Evolutionary conservation across 2,113 vertebrate species (phyloP), one percentile per base, ranked within the genome.

Genomic region (Thamnophis sirtalis): DNA sequence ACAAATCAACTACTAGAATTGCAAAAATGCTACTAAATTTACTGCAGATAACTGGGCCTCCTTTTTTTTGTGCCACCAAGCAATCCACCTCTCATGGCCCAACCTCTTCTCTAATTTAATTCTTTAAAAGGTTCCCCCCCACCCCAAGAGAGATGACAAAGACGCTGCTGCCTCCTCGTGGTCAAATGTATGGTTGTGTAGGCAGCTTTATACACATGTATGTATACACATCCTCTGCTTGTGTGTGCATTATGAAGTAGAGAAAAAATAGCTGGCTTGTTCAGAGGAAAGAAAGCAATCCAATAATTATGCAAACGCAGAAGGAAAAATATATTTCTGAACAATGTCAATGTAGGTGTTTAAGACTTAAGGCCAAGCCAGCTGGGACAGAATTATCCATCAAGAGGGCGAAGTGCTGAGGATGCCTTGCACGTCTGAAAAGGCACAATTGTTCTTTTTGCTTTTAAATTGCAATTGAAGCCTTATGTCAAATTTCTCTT

Each of bases 131-230:
- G 85, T 48, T 26, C 50, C 2, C 8, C 56, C 0, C 53, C n/a
- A n/a, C 5, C 22, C 86, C 28, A 63, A 93, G 91, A 50, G 93
- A 93, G 93, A 92, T 94, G 89, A 63, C 87, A 95, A 86, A 94
- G 94, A 54, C 93, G 91, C 51, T 96, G 96, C 96, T 96, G 96
- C 96, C 96, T 95, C 96, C 96, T 92, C 95, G 96, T 97, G 96
- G 96, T 95, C 73, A 43, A 53, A n/a, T 80, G 26, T 87, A 15
- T 80, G 49, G 86, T 28, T 33, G 15, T 33, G 7, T n/a, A 19
- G 28, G 7, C 3, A 19, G 15, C 4, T 28, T 26, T 28, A 86
- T 26, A 28, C 7, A 28, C 5, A 2, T 5, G 28, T 68, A n/a
- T 68, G 4, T 33, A 15, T 63, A 5, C 13, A 19, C 17, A 80